Evolutionary conservation across 2,888 invertebrate genomes (phyloP), one percentile per base, ranked within the genome.

Genomic region (Atethmia centrago): DNA sequence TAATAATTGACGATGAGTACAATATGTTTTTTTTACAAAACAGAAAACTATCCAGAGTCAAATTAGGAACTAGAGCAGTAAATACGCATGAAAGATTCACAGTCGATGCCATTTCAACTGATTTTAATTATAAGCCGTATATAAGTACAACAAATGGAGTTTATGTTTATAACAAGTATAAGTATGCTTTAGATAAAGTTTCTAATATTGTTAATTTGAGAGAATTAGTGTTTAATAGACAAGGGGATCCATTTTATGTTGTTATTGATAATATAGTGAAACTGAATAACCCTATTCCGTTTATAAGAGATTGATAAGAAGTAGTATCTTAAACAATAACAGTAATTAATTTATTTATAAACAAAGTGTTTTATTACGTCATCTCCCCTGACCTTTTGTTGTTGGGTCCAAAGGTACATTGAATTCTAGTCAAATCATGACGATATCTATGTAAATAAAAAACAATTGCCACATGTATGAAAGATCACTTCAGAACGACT

Each of bases 81-180:
- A 94, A 94, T 59, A 89, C 89, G 0, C 94, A 94, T 69, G 95
- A 95, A 56, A 90, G 86, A 40, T 91, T 90, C 49, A 78, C 79
- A 14, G 93, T 93, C 0, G 87, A 90, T 69, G 86, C 88, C 1
- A 83, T 95, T 4, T 86, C 93, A 0, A 91, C 92, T 0, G 94
- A 95, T 85, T 71, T 86, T 21, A 87, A 90, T 83, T 90, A 79
- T 14, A 94, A 90, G 72, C 92, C 94, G 0, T 93, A 89, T 77
- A 80, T 94, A 2, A 89, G 92, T 66, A 90, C 94, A 0, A 90
- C 86, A 2, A 91, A 91, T 66, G 95, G 95, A 1, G 71, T 95
- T 0, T 95, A 90, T 65, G 88, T 91, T 0, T 96, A 95, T 62
- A 95, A 96, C 87, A 95, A 94, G 66, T 95, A 93, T 73, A 96